Conservation (phyloP, 2,797 vertebrate species). For the Coluber constrictor region DNA sequence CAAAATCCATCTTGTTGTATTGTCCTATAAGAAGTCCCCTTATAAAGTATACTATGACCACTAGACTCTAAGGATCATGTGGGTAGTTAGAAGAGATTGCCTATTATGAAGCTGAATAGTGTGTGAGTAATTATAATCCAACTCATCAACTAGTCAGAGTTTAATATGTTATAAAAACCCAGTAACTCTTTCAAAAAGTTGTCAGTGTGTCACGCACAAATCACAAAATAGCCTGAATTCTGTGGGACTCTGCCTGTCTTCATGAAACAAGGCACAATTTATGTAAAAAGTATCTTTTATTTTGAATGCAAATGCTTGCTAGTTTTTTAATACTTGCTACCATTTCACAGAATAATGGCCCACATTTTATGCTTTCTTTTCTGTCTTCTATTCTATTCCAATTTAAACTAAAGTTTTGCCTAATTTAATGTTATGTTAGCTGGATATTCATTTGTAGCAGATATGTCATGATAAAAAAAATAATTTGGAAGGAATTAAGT, state of each 20-base stretch:
- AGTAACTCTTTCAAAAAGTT: neutral
- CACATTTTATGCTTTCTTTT: conserved; percentile 19
- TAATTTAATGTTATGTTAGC: conserved; percentile 26
- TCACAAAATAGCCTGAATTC: neutral
- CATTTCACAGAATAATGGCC: conserved; percentile 6
- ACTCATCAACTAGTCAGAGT: neutral
- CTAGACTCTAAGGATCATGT: neutral
- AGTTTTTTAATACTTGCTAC: conserved; percentile 10
- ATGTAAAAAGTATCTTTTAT: conserved; percentile 27
- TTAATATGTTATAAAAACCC: neutral
- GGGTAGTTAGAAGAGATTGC: neutral
- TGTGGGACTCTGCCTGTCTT: neutral
- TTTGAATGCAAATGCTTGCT: conserved; percentile 18
- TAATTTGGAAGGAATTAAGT: neutral
- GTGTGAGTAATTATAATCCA: neutral
- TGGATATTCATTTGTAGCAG: conserved; percentile 57
- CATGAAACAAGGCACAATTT: neutral
- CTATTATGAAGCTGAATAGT: neutral
- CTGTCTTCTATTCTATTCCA: neutral
- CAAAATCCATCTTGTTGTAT: neutral
- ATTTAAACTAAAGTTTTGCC: conserved; percentile 26
- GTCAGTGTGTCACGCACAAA: neutral
- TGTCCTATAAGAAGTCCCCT: neutral
- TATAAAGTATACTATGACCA: neutral
- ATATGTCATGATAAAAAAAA: conserved; percentile 62